Conservation (phyloP, 1,140 invertebrate genomes). For the Halyomorpha halys region DNA sequence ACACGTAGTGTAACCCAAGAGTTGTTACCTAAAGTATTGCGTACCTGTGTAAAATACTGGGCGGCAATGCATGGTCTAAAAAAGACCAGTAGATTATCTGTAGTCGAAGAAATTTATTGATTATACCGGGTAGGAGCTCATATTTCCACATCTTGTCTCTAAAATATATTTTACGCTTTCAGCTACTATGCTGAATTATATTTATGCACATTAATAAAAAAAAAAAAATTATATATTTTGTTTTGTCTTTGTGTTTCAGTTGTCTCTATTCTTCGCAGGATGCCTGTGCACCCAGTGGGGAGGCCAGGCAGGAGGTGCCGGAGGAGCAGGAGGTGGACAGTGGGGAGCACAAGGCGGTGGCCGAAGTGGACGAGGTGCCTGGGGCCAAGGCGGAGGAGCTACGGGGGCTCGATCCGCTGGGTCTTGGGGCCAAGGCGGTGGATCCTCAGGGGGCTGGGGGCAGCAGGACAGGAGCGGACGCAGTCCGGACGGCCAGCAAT, state of each 20-base stretch:
- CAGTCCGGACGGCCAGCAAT: background rate
- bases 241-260: background rate
- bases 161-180: too few relatives aligned
- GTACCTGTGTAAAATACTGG: too few relatives aligned
- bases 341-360: background rate
- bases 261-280: background rate
- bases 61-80: too few relatives aligned
- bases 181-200: too few relatives aligned
- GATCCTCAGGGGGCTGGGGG: background rate
- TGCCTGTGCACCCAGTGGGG: background rate
- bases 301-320: background rate
- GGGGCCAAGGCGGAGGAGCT: background rate
- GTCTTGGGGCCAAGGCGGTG: background rate
- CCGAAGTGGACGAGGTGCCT: background rate
- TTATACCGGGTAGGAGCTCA: too few relatives aligned
- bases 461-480: background rate
- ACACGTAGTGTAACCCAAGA: too few relatives aligned
- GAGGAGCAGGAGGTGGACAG: background rate
- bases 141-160: too few relatives aligned
- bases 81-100: too few relatives aligned
- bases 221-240: too few relatives aligned
- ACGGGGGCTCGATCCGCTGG: background rate
- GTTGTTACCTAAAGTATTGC: too few relatives aligned
- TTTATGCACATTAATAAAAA: too few relatives aligned
- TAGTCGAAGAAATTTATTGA: too few relatives aligned